Percentiles rank a stretch among this genome's conserved stretches.
phyloP scores from a whole-genome alignment of 2,888 invertebrate species.

The Epinotia nisella region DNA sequence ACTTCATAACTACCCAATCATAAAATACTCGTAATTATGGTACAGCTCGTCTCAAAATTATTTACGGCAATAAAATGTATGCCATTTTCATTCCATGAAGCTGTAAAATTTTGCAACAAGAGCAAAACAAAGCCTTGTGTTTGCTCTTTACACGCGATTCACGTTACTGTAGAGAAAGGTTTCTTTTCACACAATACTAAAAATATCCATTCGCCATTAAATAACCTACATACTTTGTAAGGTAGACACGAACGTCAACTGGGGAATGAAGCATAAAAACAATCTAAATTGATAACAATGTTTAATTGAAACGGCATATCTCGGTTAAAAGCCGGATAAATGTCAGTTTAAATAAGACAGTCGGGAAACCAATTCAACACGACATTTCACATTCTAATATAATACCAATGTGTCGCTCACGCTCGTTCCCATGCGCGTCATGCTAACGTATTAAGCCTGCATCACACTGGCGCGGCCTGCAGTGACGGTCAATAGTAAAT shows the following conservation, averaged over 20 bases:
- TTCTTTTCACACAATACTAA: not conserved
- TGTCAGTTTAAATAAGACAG: slow-evolving; percentile 40
- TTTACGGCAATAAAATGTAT: not conserved
- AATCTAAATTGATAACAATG: slow-evolving; percentile 37
- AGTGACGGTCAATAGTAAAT: too few relatives aligned
- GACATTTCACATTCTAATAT: slow-evolving; percentile 1
- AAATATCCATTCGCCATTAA: not conserved
- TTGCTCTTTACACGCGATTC: not conserved
- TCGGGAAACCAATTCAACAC: not conserved
- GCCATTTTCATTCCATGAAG: not conserved
- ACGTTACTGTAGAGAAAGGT: not conserved
- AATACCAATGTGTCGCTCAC: not conserved
- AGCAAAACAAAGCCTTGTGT: not conserved
- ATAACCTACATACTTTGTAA: slow-evolving; percentile 17
- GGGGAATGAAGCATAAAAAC: slow-evolving; percentile 33
- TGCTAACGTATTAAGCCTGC: not conserved
- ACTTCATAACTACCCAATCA: not conserved
- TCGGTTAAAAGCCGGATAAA: slow-evolving; percentile 32
- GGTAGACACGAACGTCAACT: not conserved
- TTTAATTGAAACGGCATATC: slow-evolving; percentile 41
- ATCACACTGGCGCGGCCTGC: too few relatives aligned
- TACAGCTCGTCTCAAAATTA: not conserved
- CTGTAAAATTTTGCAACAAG: slow-evolving; percentile 8
- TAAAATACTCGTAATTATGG: not conserved
- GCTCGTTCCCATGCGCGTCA: not conserved